Conservation (phyloP, 2,888 invertebrate genomes). For the Cyaniris semiargus region DNA sequence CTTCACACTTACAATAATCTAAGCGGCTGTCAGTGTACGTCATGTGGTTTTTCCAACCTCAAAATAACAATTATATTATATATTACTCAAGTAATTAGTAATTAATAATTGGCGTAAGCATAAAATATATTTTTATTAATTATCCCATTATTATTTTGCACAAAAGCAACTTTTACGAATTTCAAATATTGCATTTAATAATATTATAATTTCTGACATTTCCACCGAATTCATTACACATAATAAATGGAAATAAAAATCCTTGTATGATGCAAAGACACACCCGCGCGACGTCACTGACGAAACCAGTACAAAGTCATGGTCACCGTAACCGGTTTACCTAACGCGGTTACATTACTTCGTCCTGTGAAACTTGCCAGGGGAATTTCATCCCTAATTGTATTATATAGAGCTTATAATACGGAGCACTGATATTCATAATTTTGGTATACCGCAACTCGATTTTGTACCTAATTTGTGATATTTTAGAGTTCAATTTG, state of each 20-base stretch:
- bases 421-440: not conserved
- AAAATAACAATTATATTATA: too few species aligned
- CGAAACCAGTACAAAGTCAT: conserved; percentile 6
- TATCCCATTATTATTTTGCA: too few species aligned
- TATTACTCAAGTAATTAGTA: too few species aligned
- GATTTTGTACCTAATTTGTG: not conserved
- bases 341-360: not conserved
- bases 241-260: not conserved
- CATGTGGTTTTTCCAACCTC: too few species aligned
- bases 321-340: not conserved
- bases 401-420: not conserved
- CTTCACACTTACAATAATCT: too few species aligned
- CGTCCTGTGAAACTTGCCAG: not conserved
- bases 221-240: not conserved
- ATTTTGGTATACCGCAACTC: not conserved
- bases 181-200: too few species aligned
- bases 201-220: not conserved
- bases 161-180: too few species aligned
- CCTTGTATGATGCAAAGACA: conserved; percentile 7
- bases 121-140: too few species aligned
- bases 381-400: not conserved
- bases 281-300: conserved; percentile 6
- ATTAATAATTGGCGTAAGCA: too few species aligned
- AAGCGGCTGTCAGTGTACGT: too few species aligned
- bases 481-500: not conserved